Conservation (phyloP, 2,113 vertebrate species). For the Elaphurus davidianus region DNA sequence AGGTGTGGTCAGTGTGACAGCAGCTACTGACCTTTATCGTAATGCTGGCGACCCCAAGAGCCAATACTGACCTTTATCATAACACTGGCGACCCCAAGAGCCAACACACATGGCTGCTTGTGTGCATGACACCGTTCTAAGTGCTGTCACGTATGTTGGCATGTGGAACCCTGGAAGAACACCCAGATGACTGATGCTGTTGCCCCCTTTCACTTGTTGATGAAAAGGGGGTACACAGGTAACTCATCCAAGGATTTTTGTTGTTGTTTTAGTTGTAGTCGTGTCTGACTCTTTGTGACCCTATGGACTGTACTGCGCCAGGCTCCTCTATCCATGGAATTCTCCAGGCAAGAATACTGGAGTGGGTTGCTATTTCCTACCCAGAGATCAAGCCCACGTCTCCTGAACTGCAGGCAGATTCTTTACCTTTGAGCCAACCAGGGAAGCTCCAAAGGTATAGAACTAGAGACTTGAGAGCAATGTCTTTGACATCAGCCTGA, state of each 20-base stretch:
- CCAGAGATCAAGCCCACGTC: background rate
- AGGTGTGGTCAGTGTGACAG: no score
- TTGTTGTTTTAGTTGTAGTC: background rate
- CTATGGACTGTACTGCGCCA: accelerated
- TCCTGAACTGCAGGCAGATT: background rate
- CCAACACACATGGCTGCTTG: accelerated
- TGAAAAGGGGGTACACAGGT: background rate
- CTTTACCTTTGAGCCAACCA: background rate
- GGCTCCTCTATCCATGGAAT: background rate
- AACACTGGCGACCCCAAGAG: no score
- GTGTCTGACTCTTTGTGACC: background rate
- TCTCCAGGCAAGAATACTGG: background rate
- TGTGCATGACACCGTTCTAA: accelerated
- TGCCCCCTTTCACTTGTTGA: background rate
- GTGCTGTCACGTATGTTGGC: accelerated
- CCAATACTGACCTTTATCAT: no score
- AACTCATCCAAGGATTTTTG: background rate
- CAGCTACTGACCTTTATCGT: background rate
- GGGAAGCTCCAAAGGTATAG: background rate
- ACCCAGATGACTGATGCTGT: background rate
- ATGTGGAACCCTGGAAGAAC: background rate
- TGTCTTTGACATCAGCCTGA: accelerated
- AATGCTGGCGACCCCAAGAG: accelerated
- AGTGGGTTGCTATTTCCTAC: background rate
- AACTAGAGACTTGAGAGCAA: background rate